Evolutionary conservation across 2,888 invertebrate genomes (phyloP).

Genomic region (Oscheius sp.): DNA sequence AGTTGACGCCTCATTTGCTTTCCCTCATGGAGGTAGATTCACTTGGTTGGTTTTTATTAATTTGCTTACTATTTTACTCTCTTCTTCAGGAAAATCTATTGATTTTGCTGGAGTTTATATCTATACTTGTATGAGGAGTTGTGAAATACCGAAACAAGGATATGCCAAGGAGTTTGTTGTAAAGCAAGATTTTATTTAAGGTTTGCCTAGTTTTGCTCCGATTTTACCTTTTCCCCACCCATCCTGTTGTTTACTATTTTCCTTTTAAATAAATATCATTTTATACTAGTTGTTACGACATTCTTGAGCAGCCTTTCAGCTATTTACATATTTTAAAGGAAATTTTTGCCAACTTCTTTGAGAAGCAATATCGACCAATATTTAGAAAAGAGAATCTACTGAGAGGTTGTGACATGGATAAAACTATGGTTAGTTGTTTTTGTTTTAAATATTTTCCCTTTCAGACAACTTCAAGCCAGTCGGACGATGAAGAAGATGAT

Average conservation of each 20-base stretch:
- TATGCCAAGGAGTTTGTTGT: slow-evolving; percentile 75
- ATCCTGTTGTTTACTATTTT: neutral
- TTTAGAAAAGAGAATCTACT: too few species aligned
- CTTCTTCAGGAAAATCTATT: slow-evolving; percentile 71
- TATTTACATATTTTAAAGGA: neutral
- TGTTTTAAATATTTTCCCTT: too few species aligned
- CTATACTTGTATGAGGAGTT: slow-evolving; percentile 86
- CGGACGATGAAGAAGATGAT: too few species aligned
- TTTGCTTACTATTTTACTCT: neutral
- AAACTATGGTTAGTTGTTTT: too few species aligned
- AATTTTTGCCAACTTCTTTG: neutral
- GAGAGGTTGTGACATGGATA: too few species aligned
- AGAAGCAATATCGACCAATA: neutral
- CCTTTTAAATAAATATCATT: neutral
- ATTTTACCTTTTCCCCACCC: neutral
- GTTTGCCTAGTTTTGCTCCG: neutral
- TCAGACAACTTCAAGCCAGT: too few species aligned
- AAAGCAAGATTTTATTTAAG: slow-evolving; percentile 60
- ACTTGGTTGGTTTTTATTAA: slow-evolving; percentile 33
- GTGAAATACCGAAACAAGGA: slow-evolving; percentile 75
- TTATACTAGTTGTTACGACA: neutral
- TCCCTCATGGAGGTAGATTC: slow-evolving; percentile 66
- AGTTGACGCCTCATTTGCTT: slow-evolving; percentile 75
- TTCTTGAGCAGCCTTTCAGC: neutral
- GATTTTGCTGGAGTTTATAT: slow-evolving; percentile 90